These are phyloP conservation scores for Ceyx cyanopectus DNA, from an alignment of 2,113 vertebrate genomes.

Conservation along the genomic window DNA sequence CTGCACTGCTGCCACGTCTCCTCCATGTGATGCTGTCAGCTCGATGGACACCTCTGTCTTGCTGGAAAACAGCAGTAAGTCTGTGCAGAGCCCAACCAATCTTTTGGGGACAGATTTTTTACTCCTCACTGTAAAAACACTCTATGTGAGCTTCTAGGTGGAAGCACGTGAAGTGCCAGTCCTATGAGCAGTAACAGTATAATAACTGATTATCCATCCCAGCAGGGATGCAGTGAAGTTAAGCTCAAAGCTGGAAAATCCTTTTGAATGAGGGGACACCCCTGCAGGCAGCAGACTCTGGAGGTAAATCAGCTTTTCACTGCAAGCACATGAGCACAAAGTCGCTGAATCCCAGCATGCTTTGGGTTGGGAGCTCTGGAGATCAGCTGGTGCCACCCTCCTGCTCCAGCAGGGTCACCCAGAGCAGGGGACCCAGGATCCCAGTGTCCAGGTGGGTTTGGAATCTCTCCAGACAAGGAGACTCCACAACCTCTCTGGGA, in stretches of 20 bases:
- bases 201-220: not conserved
- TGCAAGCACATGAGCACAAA: not conserved
- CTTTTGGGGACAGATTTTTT: not conserved
- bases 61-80: fast-evolving
- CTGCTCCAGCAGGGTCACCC: not conserved
- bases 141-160: not conserved
- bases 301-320: not conserved
- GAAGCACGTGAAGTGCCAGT: not conserved
- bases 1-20: fast-evolving
- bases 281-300: not conserved
- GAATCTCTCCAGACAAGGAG: not conserved
- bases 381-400: not conserved
- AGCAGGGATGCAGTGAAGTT: not conserved
- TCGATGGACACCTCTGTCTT: fast-evolving
- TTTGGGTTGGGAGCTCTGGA: not conserved
- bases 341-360: not conserved
- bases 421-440: too few species aligned
- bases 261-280: not conserved
- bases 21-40: not conserved
- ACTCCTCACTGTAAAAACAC: fast-evolving
- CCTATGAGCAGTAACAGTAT: not conserved
- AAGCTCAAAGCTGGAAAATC: not conserved
- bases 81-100: not conserved
- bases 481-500: too few species aligned
- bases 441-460: too few species aligned